Conservation (phyloP, 2,888 invertebrate genomes). For the Himalopsyche japonica region DNA sequence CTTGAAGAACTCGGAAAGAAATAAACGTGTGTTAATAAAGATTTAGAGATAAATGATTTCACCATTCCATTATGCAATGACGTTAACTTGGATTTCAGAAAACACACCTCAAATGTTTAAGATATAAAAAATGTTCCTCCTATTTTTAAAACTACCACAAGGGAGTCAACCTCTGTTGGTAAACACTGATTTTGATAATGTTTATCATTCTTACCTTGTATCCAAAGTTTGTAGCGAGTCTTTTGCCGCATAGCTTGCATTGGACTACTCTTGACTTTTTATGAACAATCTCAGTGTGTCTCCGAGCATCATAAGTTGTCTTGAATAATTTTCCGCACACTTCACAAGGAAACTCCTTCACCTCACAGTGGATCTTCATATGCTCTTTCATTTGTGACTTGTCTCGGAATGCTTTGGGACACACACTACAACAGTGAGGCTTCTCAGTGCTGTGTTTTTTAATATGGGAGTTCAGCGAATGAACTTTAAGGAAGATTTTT, state of each 20-base stretch:
- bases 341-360: slow-evolving; percentile 32
- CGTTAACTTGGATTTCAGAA: too few species aligned
- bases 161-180: too few species aligned
- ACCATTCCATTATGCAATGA: too few species aligned
- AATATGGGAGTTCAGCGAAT: slow-evolving; percentile 25
- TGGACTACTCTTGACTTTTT: slow-evolving; percentile 14
- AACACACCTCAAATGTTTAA: too few species aligned
- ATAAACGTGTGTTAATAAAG: too few species aligned
- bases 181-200: too few species aligned
- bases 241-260: slow-evolving; percentile 34
- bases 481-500: slow-evolving; percentile 26
- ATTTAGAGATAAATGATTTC: too few species aligned
- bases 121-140: too few species aligned
- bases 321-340: slow-evolving; percentile 31
- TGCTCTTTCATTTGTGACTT: slow-evolving; percentile 26
- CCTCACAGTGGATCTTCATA: slow-evolving; percentile 25
- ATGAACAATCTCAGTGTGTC: slow-evolving; percentile 29
- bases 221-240: slow-evolving; percentile 12
- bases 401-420: slow-evolving; percentile 28
- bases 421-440: slow-evolving; percentile 12
- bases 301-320: slow-evolving; percentile 19
- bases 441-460: slow-evolving; percentile 24
- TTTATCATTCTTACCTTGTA: background rate
- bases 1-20: too few species aligned
- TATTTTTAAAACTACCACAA: too few species aligned